These are phyloP conservation scores for Channa maculata DNA, from an alignment of 2,113 vertebrate species.

Conservation along the genomic window DNA sequence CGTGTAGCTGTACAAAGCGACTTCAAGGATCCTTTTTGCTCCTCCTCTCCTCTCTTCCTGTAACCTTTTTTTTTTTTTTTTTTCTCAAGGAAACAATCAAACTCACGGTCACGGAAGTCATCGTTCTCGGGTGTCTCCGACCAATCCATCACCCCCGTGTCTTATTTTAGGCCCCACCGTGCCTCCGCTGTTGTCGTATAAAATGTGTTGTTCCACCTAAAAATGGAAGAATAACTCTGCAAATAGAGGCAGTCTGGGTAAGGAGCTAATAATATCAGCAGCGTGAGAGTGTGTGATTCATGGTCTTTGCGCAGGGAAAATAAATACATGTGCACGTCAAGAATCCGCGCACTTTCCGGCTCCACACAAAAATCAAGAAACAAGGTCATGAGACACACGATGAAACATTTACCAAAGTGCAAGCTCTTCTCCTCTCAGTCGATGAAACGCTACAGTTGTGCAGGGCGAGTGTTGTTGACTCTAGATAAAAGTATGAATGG, in stretches of 20 bases:
- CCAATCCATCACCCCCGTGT: slow-evolving; percentile 71
- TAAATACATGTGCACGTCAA: slow-evolving; percentile 26
- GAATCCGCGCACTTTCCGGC: slow-evolving; percentile 12
- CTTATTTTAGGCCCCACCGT: slow-evolving; percentile 71
- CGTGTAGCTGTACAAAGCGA: slow-evolving; percentile 7
- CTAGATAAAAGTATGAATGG: slow-evolving; percentile 71
- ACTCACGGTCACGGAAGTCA: slow-evolving; percentile 79
- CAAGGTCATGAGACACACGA: slow-evolving; percentile 40
- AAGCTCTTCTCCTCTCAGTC: slow-evolving; percentile 31
- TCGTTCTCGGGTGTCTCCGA: slow-evolving; percentile 79
- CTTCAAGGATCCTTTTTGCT: slow-evolving; percentile 7
- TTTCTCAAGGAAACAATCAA: slow-evolving; percentile 80
- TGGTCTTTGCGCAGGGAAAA: slow-evolving; percentile 46
- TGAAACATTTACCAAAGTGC: slow-evolving; percentile 53
- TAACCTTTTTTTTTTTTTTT: slow-evolving; percentile 58
- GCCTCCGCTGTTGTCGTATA: slow-evolving; percentile 56
- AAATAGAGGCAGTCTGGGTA: slow-evolving; percentile 37
- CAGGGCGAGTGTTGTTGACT: slow-evolving; percentile 63
- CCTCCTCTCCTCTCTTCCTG: slow-evolving; percentile 69
- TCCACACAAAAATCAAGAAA: slow-evolving; percentile 1
- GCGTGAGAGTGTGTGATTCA: slow-evolving; percentile 52
- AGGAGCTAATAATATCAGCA: slow-evolving; percentile 62
- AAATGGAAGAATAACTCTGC: slow-evolving; percentile 64
- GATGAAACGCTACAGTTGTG: slow-evolving; percentile 34
- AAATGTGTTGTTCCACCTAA: slow-evolving; percentile 64